Conservation (phyloP, 1,140 invertebrate species). For the Thaumatotibia leucotreta region DNA sequence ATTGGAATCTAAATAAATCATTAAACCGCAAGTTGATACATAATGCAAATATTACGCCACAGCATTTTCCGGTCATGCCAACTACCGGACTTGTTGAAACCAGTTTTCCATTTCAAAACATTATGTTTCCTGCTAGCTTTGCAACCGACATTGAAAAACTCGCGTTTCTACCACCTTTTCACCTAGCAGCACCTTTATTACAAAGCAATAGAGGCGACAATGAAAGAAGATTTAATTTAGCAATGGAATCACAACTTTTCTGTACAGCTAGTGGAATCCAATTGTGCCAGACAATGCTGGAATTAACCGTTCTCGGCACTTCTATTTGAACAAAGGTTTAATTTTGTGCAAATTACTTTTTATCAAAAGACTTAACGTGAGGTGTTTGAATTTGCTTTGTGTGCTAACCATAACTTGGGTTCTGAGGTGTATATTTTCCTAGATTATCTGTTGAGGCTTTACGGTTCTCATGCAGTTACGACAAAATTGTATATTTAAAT, state of each 20-base stretch:
- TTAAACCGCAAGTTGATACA: not conserved
- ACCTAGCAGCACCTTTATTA: not conserved
- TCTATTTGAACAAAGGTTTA: not conserved
- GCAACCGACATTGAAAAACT: constrained; percentile 7
- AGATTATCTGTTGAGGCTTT: too few relatives aligned
- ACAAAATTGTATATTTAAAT: too few relatives aligned
- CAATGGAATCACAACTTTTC: not conserved
- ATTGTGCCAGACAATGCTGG: constrained; percentile 9
- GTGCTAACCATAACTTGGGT: not conserved
- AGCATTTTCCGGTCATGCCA: not conserved
- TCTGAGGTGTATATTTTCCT: too few relatives aligned
- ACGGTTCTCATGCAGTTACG: too few relatives aligned
- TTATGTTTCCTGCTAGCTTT: not conserved
- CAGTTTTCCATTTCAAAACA: constrained; percentile 1
- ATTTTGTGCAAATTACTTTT: constrained; percentile 14
- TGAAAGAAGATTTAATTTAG: not conserved
- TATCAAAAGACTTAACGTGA: not conserved
- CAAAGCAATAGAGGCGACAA: not conserved
- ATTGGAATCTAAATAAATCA: not conserved
- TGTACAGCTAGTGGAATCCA: constrained; percentile 1
- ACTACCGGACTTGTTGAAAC: not conserved
- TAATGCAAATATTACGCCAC: not conserved
- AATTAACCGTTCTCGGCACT: constrained; percentile 8
- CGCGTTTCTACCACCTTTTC: not conserved
- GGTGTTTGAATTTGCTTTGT: not conserved